Conservation (phyloP, 2,888 invertebrate species). For the Dynastes hyllus region DNA sequence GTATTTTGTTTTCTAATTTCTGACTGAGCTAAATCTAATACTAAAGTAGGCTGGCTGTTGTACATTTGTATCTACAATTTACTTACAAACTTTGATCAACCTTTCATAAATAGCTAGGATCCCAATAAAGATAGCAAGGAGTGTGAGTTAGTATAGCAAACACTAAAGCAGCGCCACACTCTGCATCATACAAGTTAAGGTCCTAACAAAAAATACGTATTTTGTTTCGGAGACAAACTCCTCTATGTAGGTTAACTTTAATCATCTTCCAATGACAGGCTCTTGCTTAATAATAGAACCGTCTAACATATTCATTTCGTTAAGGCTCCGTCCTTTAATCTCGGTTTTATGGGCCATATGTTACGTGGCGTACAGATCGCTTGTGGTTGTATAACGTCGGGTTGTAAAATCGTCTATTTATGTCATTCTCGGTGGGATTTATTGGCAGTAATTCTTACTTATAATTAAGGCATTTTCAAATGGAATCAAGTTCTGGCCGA, state of each 20-base stretch:
- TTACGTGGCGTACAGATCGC: neutral
- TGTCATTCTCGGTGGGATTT: conserved; percentile 16
- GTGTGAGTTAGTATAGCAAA: too few species aligned
- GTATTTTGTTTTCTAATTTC: too few species aligned
- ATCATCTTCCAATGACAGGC: neutral
- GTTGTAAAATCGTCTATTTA: conserved; percentile 20
- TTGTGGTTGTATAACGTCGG: conserved; percentile 6
- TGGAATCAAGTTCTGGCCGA: neutral
- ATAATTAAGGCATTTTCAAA: neutral
- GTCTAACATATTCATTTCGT: neutral
- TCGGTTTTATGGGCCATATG: conserved; percentile 10
- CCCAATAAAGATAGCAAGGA: too few species aligned
- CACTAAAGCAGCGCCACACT: too few species aligned
- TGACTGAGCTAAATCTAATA: too few species aligned
- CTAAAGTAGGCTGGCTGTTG: too few species aligned
- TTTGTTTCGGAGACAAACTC: too few species aligned
- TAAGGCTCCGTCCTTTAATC: neutral
- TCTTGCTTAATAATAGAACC: conserved; percentile 4
- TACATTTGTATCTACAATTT: too few species aligned
- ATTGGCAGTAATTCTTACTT: neutral
- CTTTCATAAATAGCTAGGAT: too few species aligned
- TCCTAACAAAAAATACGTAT: too few species aligned
- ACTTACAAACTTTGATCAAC: too few species aligned
- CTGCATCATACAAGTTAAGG: too few species aligned
- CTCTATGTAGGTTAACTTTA: neutral